Evolutionary conservation across 2,113 vertebrate genomes (phyloP), one percentile per base, ranked within the genome.

Genomic region (Nymphicus hollandicus): DNA sequence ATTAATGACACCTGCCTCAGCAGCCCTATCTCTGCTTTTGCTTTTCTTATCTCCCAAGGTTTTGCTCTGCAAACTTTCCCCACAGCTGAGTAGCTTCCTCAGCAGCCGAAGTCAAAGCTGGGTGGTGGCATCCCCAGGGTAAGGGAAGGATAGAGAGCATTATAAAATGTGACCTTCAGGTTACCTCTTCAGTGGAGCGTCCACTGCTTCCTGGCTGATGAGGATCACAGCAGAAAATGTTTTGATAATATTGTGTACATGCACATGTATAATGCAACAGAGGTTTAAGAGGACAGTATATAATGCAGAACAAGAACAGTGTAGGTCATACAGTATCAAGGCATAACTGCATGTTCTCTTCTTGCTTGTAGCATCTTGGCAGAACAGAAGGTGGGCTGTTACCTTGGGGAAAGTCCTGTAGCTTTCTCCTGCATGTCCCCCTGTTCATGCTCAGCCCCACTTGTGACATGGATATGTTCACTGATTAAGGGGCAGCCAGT

Each of bases 21-120:
- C 63, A 77, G 35, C 23, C 18, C 39, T 65, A 16, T 27, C 22
- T 61, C 76, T 88, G 37, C 19, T 39, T 86, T 81, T 50, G 41
- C 55, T 46, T 90, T 92, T 66, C 68, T 96, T 96, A 92, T 95
- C 94, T 95, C 3, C 1, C 23, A 33, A 92, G 53, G 23, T 65
- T 90, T 90, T 81, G 31, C 35, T 58, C 18, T 3, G 19, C 13
- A 74, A 27, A 39, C 78, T 95, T 91, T 92, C 58, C 18, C 44
- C 5, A 0, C 13, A 16, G 64, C 8, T 86, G 28, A 53, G 53
- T 46, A 58, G 31, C 49, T 91, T 94, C 37, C 88, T 88, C 71
- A 83, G 90, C 49, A 90, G 79, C 15, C n/a, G 15, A 78, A 80
- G 88, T 63, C 85, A 77, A 86, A 89, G 15, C 33, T 66, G 31